These are phyloP conservation scores for Tapirus terrestris DNA, from an alignment of 2,113 vertebrate species.

Conservation along the genomic window DNA sequence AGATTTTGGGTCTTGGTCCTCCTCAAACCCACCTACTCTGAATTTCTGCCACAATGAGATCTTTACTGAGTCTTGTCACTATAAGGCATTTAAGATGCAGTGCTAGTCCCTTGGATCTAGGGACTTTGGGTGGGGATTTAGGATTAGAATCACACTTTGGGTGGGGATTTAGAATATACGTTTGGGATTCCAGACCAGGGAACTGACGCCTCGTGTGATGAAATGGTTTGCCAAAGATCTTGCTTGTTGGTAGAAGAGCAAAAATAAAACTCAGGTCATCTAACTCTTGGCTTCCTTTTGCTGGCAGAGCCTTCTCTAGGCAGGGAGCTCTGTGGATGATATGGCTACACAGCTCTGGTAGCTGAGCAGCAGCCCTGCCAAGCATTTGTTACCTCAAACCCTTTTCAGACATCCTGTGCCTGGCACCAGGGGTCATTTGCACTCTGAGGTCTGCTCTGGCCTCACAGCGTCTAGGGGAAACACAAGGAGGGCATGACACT, in stretches of 20 bases:
- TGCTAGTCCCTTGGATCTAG: background rate
- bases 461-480: too few species aligned
- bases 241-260: background rate
- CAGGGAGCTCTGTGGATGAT: background rate
- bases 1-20: background rate
- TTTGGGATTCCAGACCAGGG: background rate
- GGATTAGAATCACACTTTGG: background rate
- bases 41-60: background rate
- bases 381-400: background rate
- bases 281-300: background rate
- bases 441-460: background rate
- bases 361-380: background rate
- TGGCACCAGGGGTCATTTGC: accelerated
- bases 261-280: background rate
- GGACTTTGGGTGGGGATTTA: background rate
- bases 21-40: background rate
- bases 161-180: background rate
- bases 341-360: background rate
- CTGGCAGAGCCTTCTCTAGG: background rate
- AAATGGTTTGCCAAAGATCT: background rate
- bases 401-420: background rate
- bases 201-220: background rate
- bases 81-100: background rate
- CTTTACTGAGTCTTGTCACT: background rate
- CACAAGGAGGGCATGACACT: accelerated